Base-by-base conservation (phyloP, 1,140 invertebrate genomes). In the Hycleus cichorii region DNA sequence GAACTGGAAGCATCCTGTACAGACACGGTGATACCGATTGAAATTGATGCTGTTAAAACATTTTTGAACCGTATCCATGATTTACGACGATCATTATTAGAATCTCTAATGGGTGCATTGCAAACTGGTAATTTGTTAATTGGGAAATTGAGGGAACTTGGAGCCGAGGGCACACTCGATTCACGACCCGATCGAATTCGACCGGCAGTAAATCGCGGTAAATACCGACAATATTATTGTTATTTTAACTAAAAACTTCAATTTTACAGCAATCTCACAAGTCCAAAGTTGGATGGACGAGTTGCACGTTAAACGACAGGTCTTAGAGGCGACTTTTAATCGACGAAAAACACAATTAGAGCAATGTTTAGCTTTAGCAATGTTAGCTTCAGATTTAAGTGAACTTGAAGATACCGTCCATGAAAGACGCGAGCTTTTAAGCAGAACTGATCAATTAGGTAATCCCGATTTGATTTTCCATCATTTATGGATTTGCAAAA, bases 91-190 rank as follows among this genome's bases (percentile, higher is more conserved):
- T 76, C 81, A 47, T 85, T 91, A 73, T 74, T 94, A 7, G 88
- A 90, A 59, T 75, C 83, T 3, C 80, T 91, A 2, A 89, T 91
- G 83, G 77, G 78, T 3, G 84, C 90, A 2, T 73, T 93, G 2
- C 85, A 89, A 67, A 83, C 90, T 64, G 89, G 89, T n/a, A 88
- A 91, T 67, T 77, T 78, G 27, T 74, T 93, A 43, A 70, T 93
- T 43, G 84, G 86, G 47, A 79, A 82, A 70, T 72, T 91, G 47
- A 80, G 80, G 59, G 83, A 86, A 71, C 75, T 89, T 54, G 77
- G 79, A 9, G 78, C 80, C 55, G 77, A 84, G 67, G 86, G 84
- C 58, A 84, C 84, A 8, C 72, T 86, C 38, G 88, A 90, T 65
- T 89, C 87, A n/a, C 76, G 87, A 62, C 87, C 87, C 26, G 84